Conservation (phyloP, 2,888 invertebrate genomes). For the Poecilus cupreus region DNA sequence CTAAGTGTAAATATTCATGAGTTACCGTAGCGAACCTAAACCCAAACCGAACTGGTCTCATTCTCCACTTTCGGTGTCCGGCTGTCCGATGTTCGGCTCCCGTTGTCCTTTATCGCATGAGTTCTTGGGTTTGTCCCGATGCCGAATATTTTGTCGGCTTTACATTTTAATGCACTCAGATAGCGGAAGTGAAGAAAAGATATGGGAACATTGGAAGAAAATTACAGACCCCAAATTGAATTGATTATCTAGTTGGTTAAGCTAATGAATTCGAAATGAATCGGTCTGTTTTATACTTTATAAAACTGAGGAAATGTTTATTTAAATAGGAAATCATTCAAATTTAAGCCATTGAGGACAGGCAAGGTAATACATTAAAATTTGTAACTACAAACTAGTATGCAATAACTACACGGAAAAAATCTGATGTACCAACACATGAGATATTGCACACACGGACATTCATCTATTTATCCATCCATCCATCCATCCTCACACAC, state of each 20-base stretch:
- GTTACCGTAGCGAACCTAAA: conserved; percentile 33
- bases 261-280: conserved; percentile 11
- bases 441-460: too few species aligned
- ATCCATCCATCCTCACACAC: too few species aligned
- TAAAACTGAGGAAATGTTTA: not conserved
- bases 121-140: not conserved
- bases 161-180: conserved; percentile 32
- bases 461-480: too few species aligned
- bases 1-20: conserved; percentile 27
- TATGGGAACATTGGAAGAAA: not conserved
- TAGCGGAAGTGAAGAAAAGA: conserved; percentile 30
- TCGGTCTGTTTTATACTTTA: not conserved
- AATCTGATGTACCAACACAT: too few species aligned
- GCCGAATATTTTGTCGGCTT: not conserved
- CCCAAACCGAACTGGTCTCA: not conserved
- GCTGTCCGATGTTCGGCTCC: conserved; percentile 11
- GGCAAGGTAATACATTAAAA: too few species aligned
- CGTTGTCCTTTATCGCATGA: conserved; percentile 28
- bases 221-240: not conserved
- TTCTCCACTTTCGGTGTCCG: not conserved
- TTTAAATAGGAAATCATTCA: too few species aligned
- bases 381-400: too few species aligned
- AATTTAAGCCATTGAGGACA: too few species aligned
- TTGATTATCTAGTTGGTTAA: not conserved
- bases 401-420: too few species aligned